Percentiles rank a stretch among this genome's conserved stretches.
Evolutionary conservation across 2,888 invertebrate genomes (phyloP).

Genomic region (Pedicia rivosa): DNA sequence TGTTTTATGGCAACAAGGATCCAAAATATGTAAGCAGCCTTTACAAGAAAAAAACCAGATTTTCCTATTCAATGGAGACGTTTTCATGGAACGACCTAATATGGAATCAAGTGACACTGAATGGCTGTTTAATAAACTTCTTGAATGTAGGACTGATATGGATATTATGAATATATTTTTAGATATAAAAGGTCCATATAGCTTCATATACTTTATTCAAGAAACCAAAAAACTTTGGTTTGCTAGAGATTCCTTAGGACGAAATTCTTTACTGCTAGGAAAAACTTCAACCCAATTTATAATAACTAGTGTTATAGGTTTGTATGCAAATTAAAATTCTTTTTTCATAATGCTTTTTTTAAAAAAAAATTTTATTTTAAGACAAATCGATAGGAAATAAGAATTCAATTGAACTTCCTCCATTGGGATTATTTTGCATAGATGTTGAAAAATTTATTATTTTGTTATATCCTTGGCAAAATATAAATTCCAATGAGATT

Average conservation of each 20-base stretch:
- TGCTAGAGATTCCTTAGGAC: slow-evolving; percentile 69
- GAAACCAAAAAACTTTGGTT: slow-evolving; percentile 48
- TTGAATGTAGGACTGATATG: slow-evolving; percentile 15
- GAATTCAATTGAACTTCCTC: slow-evolving; percentile 42
- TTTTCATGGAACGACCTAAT: slow-evolving; percentile 41
- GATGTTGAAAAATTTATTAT: not conserved
- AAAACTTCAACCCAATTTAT: slow-evolving; percentile 12
- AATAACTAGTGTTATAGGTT: not conserved
- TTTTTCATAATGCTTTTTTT: too few species aligned
- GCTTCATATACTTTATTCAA: slow-evolving; percentile 60
- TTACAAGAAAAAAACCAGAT: slow-evolving; percentile 40
- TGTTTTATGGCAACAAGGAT: slow-evolving; percentile 79
- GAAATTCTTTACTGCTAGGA: slow-evolving; percentile 62
- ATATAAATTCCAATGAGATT: not conserved
- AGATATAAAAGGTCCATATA: slow-evolving; percentile 64
- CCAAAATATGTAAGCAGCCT: slow-evolving; percentile 48
- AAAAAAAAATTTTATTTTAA: too few species aligned
- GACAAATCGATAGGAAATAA: slow-evolving; percentile 23
- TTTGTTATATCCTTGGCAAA: slow-evolving; percentile 17
- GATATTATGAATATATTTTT: slow-evolving; percentile 32
- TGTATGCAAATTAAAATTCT: slow-evolving; percentile 13
- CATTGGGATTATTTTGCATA: slow-evolving; percentile 30
- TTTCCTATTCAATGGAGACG: slow-evolving; percentile 81
- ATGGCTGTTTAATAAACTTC: slow-evolving; percentile 31
- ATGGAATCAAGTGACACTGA: slow-evolving; percentile 35